Evolutionary conservation across 2,113 vertebrate genomes (phyloP).

Genomic region (Poecile atricapillus): DNA sequence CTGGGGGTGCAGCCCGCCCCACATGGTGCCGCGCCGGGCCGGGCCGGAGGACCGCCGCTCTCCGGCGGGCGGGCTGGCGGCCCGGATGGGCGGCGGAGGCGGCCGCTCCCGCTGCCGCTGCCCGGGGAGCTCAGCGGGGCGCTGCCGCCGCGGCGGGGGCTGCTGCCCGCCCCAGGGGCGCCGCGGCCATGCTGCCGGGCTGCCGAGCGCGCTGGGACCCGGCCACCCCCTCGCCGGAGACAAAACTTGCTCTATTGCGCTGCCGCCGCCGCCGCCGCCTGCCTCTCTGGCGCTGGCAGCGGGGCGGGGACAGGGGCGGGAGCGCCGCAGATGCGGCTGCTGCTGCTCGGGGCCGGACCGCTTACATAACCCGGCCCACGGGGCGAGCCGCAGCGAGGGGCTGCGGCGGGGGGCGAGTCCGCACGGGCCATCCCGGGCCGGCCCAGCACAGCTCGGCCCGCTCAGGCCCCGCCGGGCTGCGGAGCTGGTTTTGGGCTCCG

Average conservation of each 20-base stretch:
- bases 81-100: no score
- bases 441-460: fast-evolving
- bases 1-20: not conserved
- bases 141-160: not conserved
- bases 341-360: not conserved
- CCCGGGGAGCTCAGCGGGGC: not conserved
- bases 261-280: not conserved
- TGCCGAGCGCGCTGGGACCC: not conserved
- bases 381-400: not conserved
- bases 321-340: not conserved
- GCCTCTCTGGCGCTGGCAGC: not conserved
- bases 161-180: not conserved
- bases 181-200: not conserved
- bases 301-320: not conserved
- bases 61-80: not conserved
- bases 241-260: conserved; percentile 8
- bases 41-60: not conserved
- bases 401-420: no score
- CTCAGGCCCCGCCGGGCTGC: not conserved
- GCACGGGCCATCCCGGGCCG: fast-evolving
- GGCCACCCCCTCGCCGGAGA: not conserved
- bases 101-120: not conserved
- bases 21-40: not conserved
- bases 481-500: fast-evolving
- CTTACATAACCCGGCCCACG: not conserved